Conservation (phyloP, 2,888 invertebrate genomes). For the Mythimna pallens region DNA sequence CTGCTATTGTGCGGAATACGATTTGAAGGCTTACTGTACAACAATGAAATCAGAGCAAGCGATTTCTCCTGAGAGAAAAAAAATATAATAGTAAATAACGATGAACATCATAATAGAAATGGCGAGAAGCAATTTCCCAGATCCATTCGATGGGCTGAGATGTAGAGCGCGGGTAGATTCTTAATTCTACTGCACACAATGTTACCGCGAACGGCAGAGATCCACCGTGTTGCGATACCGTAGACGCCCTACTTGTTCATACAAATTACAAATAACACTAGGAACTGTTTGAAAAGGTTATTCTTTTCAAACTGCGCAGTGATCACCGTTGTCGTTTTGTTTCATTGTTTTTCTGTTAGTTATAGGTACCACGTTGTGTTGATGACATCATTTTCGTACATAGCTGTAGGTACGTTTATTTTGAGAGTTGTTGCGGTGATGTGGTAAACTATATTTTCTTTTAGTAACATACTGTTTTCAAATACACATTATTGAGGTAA, state of each 20-base stretch:
- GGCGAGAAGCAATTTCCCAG: conserved; percentile 84
- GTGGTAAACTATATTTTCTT: conserved; percentile 7
- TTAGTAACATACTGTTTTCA: background rate
- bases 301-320: conserved; percentile 30
- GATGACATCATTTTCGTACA: conserved; percentile 48
- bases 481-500: background rate
- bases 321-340: conserved; percentile 36
- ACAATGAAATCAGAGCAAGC: conserved; percentile 75
- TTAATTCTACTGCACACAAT: conserved; percentile 80
- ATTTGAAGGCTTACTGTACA: conserved; percentile 62
- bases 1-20: conserved; percentile 47
- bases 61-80: conserved; percentile 83
- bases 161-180: conserved; percentile 82
- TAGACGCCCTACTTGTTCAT: conserved; percentile 78
- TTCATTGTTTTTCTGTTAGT: conserved; percentile 48
- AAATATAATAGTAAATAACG: conserved; percentile 70
- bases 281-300: conserved; percentile 48
- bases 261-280: conserved; percentile 66
- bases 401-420: conserved; percentile 23
- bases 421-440: conserved; percentile 16
- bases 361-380: conserved; percentile 11
- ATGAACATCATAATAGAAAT: conserved; percentile 79
- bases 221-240: conserved; percentile 74
- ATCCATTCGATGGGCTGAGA: conserved; percentile 79
- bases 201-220: conserved; percentile 66